phyloP scores from a whole-genome alignment of 2,888 invertebrate species.

The Hirtodrosophila trivittata region DNA sequence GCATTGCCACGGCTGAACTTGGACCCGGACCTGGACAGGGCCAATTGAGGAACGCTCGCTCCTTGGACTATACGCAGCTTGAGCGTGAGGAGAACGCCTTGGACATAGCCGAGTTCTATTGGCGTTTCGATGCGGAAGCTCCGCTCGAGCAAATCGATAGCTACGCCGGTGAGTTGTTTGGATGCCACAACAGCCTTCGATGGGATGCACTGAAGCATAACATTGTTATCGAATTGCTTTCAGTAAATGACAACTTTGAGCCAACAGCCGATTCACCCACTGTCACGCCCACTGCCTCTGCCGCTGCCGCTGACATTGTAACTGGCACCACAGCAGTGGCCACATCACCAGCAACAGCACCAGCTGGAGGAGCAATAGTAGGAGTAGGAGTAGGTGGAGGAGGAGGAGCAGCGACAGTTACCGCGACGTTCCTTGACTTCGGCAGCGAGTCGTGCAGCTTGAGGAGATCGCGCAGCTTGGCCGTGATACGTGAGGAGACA shows the following conservation, averaged over 20 bases:
- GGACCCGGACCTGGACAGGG: conserved; percentile 40
- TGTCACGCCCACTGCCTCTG: conserved; percentile 5
- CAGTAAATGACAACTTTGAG: conserved; percentile 49
- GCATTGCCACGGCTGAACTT: conserved; percentile 25
- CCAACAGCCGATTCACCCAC: conserved; percentile 13
- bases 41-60: conserved; percentile 82
- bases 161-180: conserved; percentile 54
- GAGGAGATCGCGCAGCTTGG: conserved; percentile 89
- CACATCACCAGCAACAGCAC: conserved; percentile 17
- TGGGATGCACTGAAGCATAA: conserved; percentile 35
- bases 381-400: conserved; percentile 26
- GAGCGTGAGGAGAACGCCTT: conserved; percentile 79
- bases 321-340: neutral
- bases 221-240: conserved; percentile 35
- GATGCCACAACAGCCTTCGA: conserved; percentile 24
- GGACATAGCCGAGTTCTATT: conserved; percentile 83
- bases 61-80: conserved; percentile 81
- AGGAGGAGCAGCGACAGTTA: conserved; percentile 38
- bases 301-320: too few relatives aligned
- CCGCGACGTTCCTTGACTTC: conserved; percentile 76
- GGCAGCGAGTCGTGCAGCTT: conserved; percentile 85
- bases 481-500: conserved; percentile 91
- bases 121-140: conserved; percentile 82
- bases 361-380: conserved; percentile 15
- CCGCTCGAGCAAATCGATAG: conserved; percentile 59